Conservation (phyloP, 2,113 vertebrate genomes). For the Lichenostomus cassidix region DNA sequence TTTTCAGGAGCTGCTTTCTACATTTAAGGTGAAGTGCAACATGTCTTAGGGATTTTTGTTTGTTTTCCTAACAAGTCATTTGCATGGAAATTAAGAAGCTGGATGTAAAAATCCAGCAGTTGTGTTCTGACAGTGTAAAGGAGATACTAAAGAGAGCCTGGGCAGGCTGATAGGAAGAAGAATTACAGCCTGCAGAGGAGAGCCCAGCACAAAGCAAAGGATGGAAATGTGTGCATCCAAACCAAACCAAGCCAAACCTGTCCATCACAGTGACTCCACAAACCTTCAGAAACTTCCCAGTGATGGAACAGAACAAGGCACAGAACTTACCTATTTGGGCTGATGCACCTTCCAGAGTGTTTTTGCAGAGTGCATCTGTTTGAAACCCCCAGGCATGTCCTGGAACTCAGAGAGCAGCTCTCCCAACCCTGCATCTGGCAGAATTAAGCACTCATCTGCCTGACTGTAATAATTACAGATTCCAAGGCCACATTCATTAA, state of each 20-base stretch:
- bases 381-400: neutral
- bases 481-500: conserved; percentile 2
- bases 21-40: fast-evolving
- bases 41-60: neutral
- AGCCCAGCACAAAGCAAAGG: neutral
- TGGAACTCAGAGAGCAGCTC: neutral
- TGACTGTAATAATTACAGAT: neutral
- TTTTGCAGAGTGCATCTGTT: neutral
- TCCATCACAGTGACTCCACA: fast-evolving
- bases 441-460: conserved; percentile 1
- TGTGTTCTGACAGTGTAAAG: neutral
- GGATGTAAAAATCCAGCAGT: neutral
- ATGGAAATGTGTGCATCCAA: neutral
- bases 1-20: neutral
- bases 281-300: neutral
- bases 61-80: neutral
- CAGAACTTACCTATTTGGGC: neutral
- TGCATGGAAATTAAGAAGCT: neutral
- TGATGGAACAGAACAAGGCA: neutral
- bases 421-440: neutral
- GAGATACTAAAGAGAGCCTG: neutral
- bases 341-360: neutral
- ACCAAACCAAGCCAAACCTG: neutral
- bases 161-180: neutral
- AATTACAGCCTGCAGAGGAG: neutral